A percentile compares a stretch with the other conserved stretches of the same genome.
Conservation (phyloP, 2,113 vertebrate species). For the Ardeotis arabs region DNA sequence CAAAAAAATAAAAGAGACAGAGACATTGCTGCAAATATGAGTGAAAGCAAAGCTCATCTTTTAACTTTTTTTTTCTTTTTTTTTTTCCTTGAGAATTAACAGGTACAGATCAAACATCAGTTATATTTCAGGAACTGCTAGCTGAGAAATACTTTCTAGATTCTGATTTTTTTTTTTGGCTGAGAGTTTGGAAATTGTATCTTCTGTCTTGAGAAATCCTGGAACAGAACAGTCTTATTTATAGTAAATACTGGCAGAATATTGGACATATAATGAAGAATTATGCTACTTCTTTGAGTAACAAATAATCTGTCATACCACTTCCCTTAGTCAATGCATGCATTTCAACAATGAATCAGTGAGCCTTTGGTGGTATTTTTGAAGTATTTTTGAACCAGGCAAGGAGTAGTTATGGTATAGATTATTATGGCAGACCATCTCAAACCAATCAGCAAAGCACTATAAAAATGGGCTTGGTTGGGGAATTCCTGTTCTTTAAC, state of each 20-base stretch:
- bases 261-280: neutral
- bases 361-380: neutral
- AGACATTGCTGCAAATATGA: neutral
- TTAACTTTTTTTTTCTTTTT: neutral
- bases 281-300: neutral
- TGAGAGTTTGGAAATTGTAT: neutral
- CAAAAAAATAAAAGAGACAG: neutral
- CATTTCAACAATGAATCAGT: neutral
- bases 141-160: neutral
- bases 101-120: neutral
- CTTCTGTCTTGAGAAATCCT: constrained; percentile 29
- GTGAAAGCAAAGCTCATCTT: neutral
- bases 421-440: neutral
- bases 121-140: neutral
- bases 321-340: neutral
- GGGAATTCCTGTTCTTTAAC: neutral
- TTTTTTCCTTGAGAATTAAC: neutral
- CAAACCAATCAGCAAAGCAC: neutral
- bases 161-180: constrained; percentile 4
- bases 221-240: constrained; percentile 40
- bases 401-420: neutral
- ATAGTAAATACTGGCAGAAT: constrained; percentile 16
- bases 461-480: neutral
- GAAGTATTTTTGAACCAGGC: neutral
- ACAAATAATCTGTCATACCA: neutral